Base-by-base conservation (phyloP, 2,888 invertebrate species). In the Tupiocoris notatus region DNA sequence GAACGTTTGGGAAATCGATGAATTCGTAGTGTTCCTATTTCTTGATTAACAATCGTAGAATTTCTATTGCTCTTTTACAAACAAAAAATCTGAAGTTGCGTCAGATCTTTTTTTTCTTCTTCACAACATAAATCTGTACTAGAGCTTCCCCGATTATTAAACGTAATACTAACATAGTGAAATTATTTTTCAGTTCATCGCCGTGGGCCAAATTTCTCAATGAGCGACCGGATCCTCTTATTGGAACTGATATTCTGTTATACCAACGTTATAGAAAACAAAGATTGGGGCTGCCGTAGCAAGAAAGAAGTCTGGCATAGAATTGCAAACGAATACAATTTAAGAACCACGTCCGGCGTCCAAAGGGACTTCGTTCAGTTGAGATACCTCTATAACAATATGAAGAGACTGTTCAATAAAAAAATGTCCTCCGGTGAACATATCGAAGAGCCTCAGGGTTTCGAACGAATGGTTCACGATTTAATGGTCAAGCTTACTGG, bases 271-370 rank as follows among this genome's bases (percentile, higher is more conserved):
- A 70, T 70, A 58, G 70, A 70, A 24, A 61, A 59, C 17, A 59
- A 6, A 16, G 9, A 18, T 18, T 59, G 12, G 59, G 16, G 9
- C 7, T 17, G 17, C 59, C 6, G 59, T 16, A 7, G 17, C 17
- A 59, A 59, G 7, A 7, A 17, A 59, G 17, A 17, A 17, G 59
- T 70, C 18, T 70, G 70, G 70, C 0, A 16, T 9, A 2, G 58
- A 61, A 61, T 70, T 16, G 61, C 70, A 24, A 70, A 61, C 58
- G 70, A 70, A 25, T 70, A 70, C 25, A 70, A 70, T 25, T 54
- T 18, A 16, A 70, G 61, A 21, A 61, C 70, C 2, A 58, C 70
- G 1, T 59, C 61, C 1, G 70, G 70, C 1, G 70, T 61, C 17
- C 70, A 58, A 58, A 20, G 70, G 24, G 70, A 70, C 16, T 12